A percentile compares a stretch with the other conserved stretches of the same genome.
These are phyloP conservation scores for Listronotus bonariensis DNA, from an alignment of 1,140 invertebrate species.

Conservation along the genomic window DNA sequence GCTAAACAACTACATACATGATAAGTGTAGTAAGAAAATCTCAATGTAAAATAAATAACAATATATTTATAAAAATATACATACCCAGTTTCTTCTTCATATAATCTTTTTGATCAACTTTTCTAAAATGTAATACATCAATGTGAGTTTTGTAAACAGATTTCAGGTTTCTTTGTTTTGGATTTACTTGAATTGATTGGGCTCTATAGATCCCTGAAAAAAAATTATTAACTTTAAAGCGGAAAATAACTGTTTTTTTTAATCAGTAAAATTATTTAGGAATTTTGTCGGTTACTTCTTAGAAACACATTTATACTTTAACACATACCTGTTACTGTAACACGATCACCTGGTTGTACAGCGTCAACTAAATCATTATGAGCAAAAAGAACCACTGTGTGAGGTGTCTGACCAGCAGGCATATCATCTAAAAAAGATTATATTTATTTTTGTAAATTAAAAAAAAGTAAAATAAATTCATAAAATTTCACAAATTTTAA, in stretches of 20 bases:
- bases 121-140: slow-evolving; percentile 96
- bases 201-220: slow-evolving; percentile 83
- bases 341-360: no score
- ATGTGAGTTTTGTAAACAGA: slow-evolving; percentile 95
- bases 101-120: slow-evolving; percentile 81
- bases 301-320: slow-evolving; percentile 52
- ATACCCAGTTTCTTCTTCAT: slow-evolving; percentile 80
- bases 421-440: slow-evolving; percentile 91
- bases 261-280: no score
- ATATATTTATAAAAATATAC: slow-evolving; percentile 20
- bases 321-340: slow-evolving; percentile 58
- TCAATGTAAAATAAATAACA: no score
- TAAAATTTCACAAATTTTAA: no score
- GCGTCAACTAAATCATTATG: slow-evolving; percentile 98
- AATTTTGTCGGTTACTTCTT: no score
- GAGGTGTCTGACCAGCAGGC: slow-evolving; percentile 95
- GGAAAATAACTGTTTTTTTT: no score
- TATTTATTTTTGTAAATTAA: no score
- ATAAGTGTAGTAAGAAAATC: no score
- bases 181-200: slow-evolving; percentile 83
- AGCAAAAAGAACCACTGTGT: slow-evolving; percentile 97
- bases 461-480: no score
- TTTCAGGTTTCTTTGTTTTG: slow-evolving; percentile 79
- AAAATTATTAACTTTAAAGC: no score
- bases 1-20: no score